Conservation (phyloP, 2,888 invertebrate genomes). For the Euzophera pinguis region DNA sequence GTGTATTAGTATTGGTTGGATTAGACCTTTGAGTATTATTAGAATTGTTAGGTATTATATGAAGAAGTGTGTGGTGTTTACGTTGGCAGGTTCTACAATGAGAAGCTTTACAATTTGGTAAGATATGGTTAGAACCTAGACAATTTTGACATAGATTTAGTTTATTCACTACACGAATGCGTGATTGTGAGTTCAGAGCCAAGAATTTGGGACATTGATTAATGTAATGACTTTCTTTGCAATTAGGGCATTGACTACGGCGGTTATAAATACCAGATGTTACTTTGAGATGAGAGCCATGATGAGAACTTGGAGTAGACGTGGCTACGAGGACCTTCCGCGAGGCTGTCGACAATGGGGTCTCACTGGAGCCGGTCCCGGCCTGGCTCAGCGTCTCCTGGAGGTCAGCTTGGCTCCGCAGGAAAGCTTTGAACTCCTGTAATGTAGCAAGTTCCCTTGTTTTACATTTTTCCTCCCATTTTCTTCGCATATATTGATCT, state of each 20-base stretch:
- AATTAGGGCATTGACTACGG: not conserved
- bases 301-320: not conserved
- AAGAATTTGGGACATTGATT: not conserved
- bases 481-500: slow-evolving; percentile 7
- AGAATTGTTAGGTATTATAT: not conserved
- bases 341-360: not conserved
- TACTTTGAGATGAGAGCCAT: not conserved
- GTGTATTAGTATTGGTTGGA: not conserved
- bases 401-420: not conserved
- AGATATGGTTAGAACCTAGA: not conserved
- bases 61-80: not conserved
- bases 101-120: not conserved
- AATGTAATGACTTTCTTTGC: not conserved
- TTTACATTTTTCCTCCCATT: slow-evolving; percentile 14
- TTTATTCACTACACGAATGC: slow-evolving; percentile 1
- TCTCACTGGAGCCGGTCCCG: not conserved
- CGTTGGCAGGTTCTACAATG: not conserved
- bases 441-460: not conserved
- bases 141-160: not conserved
- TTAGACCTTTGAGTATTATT: not conserved
- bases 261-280: not conserved
- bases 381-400: not conserved
- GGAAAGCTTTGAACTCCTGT: slow-evolving; percentile 9
- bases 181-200: not conserved
- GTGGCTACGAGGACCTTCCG: not conserved